Evolutionary conservation across 2,113 vertebrate genomes (phyloP).

Genomic region (Nothocercus julius): DNA sequence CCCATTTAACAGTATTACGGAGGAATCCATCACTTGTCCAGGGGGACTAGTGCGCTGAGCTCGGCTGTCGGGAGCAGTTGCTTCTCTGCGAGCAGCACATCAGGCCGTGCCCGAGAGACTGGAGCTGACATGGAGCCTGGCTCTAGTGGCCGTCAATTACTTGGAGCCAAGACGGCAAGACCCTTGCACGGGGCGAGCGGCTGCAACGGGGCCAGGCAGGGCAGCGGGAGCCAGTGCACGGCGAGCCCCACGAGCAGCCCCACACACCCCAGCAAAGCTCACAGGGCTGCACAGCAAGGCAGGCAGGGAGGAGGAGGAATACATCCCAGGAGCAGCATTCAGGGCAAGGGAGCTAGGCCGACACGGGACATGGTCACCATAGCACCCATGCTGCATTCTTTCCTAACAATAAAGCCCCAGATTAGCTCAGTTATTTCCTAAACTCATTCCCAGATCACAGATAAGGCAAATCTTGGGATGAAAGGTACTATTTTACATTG

Average conservation of each 20-base stretch:
- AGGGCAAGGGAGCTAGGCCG: background rate
- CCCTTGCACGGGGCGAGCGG: background rate
- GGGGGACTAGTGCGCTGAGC: constrained; percentile 64
- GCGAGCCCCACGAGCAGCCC: background rate
- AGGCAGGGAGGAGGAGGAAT: too few species aligned
- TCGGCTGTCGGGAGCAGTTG: constrained; percentile 30
- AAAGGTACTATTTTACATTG: background rate
- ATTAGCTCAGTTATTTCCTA: background rate
- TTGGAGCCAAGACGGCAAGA: constrained; percentile 44
- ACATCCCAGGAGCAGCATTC: background rate
- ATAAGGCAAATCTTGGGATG: background rate
- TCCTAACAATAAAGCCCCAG: background rate
- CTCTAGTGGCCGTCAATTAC: constrained; percentile 76
- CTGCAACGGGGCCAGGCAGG: rapidly evolving
- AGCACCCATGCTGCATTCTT: background rate
- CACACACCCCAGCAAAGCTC: background rate
- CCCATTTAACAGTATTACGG: constrained; percentile 88
- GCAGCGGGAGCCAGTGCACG: background rate
- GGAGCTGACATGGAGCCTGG: constrained; percentile 83
- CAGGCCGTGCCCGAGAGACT: constrained; percentile 70
- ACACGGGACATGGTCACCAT: background rate
- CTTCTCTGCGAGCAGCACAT: constrained; percentile 64
- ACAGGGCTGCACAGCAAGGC: rapidly evolving
- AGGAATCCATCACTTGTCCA: constrained; percentile 87
- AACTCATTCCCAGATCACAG: background rate